A percentile compares a stretch with the other conserved stretches of the same genome.
Conservation (phyloP, 2,888 invertebrate genomes). For the Drosophila conformis region DNA sequence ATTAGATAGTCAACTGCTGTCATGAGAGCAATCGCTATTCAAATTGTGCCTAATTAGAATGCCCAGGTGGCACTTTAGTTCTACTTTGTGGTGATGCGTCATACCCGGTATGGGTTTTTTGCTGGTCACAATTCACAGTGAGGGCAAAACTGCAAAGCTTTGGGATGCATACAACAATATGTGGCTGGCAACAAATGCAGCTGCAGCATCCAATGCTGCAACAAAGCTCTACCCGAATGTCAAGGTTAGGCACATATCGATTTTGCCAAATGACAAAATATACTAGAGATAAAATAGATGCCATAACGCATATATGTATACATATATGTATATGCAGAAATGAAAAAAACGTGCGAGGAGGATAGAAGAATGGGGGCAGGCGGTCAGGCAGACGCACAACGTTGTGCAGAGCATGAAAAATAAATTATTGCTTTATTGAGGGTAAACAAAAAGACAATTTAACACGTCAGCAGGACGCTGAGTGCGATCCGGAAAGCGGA, state of each 20-base stretch:
- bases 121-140: slow-evolving; percentile 1
- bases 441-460: slow-evolving; percentile 81
- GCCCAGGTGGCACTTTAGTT: slow-evolving; percentile 44
- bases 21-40: slow-evolving; percentile 44
- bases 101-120: slow-evolving; percentile 15
- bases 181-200: slow-evolving; percentile 40
- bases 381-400: slow-evolving; percentile 50
- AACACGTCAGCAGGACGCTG: slow-evolving; percentile 79
- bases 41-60: slow-evolving; percentile 55
- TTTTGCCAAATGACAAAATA: slow-evolving; percentile 34
- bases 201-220: slow-evolving; percentile 19
- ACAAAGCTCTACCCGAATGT: slow-evolving; percentile 40
- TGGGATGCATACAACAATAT: slow-evolving; percentile 44
- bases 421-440: slow-evolving; percentile 80
- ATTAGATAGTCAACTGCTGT: slow-evolving; percentile 52
- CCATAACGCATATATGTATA: neutral
- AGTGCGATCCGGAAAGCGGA: slow-evolving; percentile 52
- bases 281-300: slow-evolving; percentile 8
- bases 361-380: slow-evolving; percentile 1
- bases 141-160: slow-evolving; percentile 46
- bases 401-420: slow-evolving; percentile 72
- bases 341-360: slow-evolving; percentile 13
- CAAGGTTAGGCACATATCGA: slow-evolving; percentile 66
- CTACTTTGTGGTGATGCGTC: slow-evolving; percentile 33
- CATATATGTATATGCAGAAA: slow-evolving; percentile 7